Base-by-base conservation (phyloP, 2,113 vertebrate genomes). In the Nannobrachium achirus region DNA sequence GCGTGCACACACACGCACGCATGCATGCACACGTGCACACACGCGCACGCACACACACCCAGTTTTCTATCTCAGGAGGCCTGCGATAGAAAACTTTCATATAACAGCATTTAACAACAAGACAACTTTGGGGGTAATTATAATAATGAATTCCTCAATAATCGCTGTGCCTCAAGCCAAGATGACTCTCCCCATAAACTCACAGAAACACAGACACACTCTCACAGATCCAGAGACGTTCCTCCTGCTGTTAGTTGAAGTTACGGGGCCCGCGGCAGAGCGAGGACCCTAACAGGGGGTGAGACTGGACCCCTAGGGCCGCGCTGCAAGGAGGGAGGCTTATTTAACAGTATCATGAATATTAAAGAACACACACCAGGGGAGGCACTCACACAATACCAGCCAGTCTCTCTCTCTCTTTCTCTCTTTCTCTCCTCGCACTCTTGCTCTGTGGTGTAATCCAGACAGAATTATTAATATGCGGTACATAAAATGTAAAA, bases 311-410 rank as follows among this genome's bases (percentile, higher is more conserved):
- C 80, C 84, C 75, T 53, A 51, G 69, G 71, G 80, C 67, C 60
- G 56, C 80, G 71, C 88, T 85, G 76, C 66, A 74, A 83, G 86
- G 77, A 71, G 75, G 62, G 71, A 88, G 86, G 80, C 86, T 87
- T 89, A 92, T 89, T 90, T 89, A 91, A 90, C 86, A 71, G 76
- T 74, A 82, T 80, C 82, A 90, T 92, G 87, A 86, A 93, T 93
- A 92, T 90, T 90, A 85, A 90, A 77, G 63, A 56, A 6, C 50
- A 67, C 73, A 86, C 59, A 7, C 69, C 40, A 19, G 80, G 73
- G 75, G 79, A 66, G 55, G 45, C 66, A 79, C 56, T 74, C 71
- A 75, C 60, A 60, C 55, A 57, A 73, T 63, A 80, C 57, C 73
- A 83, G 42, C 56, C 62, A 70, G 48, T 16, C 48, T 10, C 60